Evolutionary conservation across 2,888 invertebrate genomes (phyloP).

Genomic region (Monochamus alternatus): DNA sequence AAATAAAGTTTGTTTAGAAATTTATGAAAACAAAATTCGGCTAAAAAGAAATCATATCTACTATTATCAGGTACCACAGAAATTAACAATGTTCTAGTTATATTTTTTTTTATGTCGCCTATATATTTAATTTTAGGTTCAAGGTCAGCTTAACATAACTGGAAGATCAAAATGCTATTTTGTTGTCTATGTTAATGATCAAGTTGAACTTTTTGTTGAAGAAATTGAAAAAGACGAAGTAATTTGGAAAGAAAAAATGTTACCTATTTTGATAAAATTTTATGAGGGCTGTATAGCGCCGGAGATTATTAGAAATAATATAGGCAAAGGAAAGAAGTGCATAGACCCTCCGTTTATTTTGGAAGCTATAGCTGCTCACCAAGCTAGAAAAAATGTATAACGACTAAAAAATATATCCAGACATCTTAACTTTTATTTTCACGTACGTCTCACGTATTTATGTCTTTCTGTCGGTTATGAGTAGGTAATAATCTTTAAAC

Average conservation of each 20-base stretch:
- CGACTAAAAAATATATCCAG: no score
- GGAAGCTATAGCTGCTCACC: no score
- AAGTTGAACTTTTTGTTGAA: neutral
- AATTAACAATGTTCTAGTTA: no score
- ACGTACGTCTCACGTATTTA: no score
- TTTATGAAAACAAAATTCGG: neutral
- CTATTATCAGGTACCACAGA: neutral
- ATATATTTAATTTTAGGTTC: neutral
- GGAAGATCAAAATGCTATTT: neutral
- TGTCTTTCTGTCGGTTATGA: no score
- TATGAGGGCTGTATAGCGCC: neutral
- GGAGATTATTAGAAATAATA: neutral
- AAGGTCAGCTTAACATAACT: neutral
- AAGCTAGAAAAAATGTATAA: no score
- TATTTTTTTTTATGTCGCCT: no score
- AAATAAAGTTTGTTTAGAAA: neutral
- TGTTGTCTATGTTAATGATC: neutral
- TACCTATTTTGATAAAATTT: neutral
- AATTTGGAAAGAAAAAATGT: neutral
- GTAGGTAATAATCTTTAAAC: no score
- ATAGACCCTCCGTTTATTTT: neutral
- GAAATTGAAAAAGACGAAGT: neutral
- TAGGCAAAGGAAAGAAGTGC: neutral
- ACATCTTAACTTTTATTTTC: no score
- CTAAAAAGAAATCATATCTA: neutral